Percentiles rank a stretch among this genome's conserved stretches.
phyloP scores from a whole-genome alignment of 2,888 invertebrate species.

The Caenorhabditis becei region DNA sequence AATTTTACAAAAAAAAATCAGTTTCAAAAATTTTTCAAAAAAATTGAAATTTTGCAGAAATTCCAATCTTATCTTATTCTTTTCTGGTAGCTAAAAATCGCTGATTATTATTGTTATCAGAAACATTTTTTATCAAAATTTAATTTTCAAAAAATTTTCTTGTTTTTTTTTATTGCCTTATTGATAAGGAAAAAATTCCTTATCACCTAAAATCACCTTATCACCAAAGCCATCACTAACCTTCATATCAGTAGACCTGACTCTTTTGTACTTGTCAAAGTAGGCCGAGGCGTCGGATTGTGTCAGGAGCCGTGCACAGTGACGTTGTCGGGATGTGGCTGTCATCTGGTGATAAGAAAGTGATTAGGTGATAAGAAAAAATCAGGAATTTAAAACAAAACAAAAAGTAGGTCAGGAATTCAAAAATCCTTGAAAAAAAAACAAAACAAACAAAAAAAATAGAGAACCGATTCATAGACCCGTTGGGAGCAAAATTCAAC shows the following conservation, averaged over 20 bases:
- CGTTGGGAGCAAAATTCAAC: no score
- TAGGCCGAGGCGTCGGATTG: slow-evolving; percentile 38
- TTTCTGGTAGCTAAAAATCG: no score
- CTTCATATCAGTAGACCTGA: slow-evolving; percentile 59
- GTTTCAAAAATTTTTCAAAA: slow-evolving; percentile 11
- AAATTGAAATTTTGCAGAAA: background rate
- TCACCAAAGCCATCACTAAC: background rate
- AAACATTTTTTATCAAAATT: no score
- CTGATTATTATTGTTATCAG: no score
- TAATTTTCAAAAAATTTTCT: no score
- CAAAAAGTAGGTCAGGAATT: background rate
- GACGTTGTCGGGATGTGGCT: slow-evolving; percentile 32
- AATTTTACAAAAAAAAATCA: background rate
- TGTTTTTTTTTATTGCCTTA: no score
- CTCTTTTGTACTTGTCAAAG: slow-evolving; percentile 55
- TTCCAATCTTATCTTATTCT: no score
- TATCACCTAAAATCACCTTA: no score
- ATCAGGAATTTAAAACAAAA: background rate
- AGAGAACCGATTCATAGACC: background rate
- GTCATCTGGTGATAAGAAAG: slow-evolving; percentile 40
- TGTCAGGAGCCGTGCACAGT: slow-evolving; percentile 32
- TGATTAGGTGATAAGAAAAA: no score
- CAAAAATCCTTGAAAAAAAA: slow-evolving; percentile 1
- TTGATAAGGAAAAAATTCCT: no score
- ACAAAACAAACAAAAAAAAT: background rate